phyloP scores from a whole-genome alignment of 2,888 invertebrate genomes.

The Perithous albicinctus region DNA sequence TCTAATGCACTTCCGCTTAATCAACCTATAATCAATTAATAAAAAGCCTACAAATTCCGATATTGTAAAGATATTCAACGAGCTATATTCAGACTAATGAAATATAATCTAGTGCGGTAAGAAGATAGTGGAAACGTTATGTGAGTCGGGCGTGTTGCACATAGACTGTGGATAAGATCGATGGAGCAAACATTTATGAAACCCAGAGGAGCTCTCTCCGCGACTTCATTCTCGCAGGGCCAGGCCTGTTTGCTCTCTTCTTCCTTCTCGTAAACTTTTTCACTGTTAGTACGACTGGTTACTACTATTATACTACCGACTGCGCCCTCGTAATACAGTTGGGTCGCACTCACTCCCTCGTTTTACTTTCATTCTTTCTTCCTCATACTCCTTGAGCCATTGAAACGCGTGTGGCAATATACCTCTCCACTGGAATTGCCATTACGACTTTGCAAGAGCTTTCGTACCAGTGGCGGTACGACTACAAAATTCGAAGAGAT shows the following conservation, averaged over 20 bases:
- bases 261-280: constrained; percentile 54
- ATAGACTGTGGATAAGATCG: constrained; percentile 37
- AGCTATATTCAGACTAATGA: not conserved
- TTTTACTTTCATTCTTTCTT: not conserved
- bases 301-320: constrained; percentile 24
- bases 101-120: constrained; percentile 14
- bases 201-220: constrained; percentile 20
- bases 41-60: too few relatives aligned
- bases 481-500: constrained; percentile 24
- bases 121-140: constrained; percentile 20
- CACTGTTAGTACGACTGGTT: constrained; percentile 44
- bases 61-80: not conserved
- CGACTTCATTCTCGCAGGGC: constrained; percentile 28
- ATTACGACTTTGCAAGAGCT: constrained; percentile 45
- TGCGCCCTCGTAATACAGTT: constrained; percentile 21
- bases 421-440: constrained; percentile 34
- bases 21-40: too few relatives aligned
- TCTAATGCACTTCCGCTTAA: too few relatives aligned
- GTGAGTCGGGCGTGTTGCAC: constrained; percentile 19
- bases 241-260: constrained; percentile 35
- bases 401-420: constrained; percentile 23
- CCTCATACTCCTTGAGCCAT: constrained; percentile 3
- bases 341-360: constrained; percentile 12
- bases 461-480: constrained; percentile 47
- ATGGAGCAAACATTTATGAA: constrained; percentile 64